Percentiles rank a stretch among this genome's conserved stretches.
Conservation (phyloP, 2,113 vertebrate species). For the Mustela lutreola region DNA sequence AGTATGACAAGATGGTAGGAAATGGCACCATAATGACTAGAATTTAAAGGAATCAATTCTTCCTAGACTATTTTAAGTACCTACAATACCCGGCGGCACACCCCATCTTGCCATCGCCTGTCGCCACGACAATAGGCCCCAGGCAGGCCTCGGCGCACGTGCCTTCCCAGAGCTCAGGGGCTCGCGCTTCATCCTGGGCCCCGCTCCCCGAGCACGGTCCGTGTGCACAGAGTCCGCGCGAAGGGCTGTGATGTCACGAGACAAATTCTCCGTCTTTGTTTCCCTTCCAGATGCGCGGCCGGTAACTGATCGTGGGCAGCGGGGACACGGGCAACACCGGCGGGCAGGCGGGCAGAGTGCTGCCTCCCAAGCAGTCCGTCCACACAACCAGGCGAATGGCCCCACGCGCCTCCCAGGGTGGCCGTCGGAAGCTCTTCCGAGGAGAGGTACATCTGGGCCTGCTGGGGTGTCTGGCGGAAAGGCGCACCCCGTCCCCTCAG, state of each 20-base stretch:
- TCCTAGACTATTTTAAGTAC: background rate
- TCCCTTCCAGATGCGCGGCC: background rate
- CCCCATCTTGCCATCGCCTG: conserved; percentile 8
- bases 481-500: too few species aligned
- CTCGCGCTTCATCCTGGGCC: background rate
- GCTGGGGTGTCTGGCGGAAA: background rate
- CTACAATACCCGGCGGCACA: background rate
- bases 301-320: too few species aligned
- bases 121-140: conserved; percentile 45
- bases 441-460: fast-evolving
- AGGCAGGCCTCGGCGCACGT: background rate
- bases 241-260: background rate
- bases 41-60: conserved; percentile 40
- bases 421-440: background rate
- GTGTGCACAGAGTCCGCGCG: fast-evolving
- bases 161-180: background rate
- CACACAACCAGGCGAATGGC: fast-evolving
- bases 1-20: conserved; percentile 26
- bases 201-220: background rate
- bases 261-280: background rate
- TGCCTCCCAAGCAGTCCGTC: too few species aligned
- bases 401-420: background rate
- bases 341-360: background rate
- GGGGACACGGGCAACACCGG: fast-evolving
- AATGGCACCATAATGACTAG: conserved; percentile 48